Base-by-base conservation (phyloP, 2,797 vertebrate genomes). In the Channallabes apus region DNA sequence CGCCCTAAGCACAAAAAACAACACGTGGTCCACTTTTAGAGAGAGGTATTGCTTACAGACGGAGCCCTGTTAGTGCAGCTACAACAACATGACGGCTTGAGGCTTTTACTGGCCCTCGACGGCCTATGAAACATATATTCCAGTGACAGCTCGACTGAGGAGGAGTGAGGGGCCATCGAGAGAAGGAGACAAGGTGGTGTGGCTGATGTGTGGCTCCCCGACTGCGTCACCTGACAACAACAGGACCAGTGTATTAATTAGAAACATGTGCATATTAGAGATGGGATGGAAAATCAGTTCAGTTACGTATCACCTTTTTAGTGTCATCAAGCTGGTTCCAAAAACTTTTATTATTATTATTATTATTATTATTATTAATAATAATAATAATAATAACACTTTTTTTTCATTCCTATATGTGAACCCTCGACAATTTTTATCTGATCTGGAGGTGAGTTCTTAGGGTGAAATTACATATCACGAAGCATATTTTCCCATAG, bases 61-160 rank as follows among this genome's bases (percentile, higher is more conserved):
- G 90, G 92, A 79, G 88, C 89, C 92, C 94, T 95, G 94, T 95
- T 93, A 90, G 91, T 90, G 77, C 93, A 93, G 94, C 94, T 94
- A 94, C 88, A 93, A 94, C 92, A 94, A 93, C 94, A 94, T 29
- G 80, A 90, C 90, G 91, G 90, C 90, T 88, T 87, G 92, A 93
- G 91, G 91, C 91, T 94, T 95, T 95, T 95, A 95, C 93, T 93
- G 91, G 94, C 91, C 94, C 92, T 71, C 90, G 90, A 93, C 91
- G 86, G 93, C 94, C 94, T 92, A 93, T 95, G 94, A 95, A 95
- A 95, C 94, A 93, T 91, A 92, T 91, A 93, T 93, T 94, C 92
- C 95, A 94, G 95, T 94, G 93, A 95, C 93, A 81, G 91, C 92
- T 93, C 89, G 89, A 90, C 90, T 90, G 89, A 78, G 86, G 72